Conservation (phyloP, 2,113 vertebrate species). For the Peromyscus maniculatus region DNA sequence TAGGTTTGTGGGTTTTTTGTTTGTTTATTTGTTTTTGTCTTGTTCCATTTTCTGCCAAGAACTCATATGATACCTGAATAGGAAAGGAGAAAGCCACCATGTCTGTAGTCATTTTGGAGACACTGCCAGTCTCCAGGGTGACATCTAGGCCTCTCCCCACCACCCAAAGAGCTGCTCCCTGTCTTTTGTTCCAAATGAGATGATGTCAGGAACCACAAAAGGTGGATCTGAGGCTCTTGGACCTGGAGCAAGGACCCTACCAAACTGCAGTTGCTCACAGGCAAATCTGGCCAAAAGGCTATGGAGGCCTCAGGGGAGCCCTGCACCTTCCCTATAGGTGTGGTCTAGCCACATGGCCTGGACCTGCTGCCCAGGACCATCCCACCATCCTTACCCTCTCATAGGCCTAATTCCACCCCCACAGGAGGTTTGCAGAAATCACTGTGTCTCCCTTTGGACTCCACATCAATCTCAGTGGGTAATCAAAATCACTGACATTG, state of each 20-base stretch:
- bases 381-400: not conserved
- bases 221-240: not conserved
- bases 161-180: not conserved
- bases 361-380: not conserved
- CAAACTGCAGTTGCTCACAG: not conserved
- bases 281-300: not conserved
- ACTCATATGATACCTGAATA: not conserved
- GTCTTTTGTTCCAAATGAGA: not conserved
- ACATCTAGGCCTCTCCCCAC: not conserved
- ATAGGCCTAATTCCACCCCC: not conserved
- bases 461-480: not conserved
- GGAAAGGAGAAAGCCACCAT: not conserved
- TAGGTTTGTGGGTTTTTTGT: rapidly evolving
- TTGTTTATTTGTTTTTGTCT: too few species aligned
- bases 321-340: not conserved
- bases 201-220: too few species aligned
- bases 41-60: not conserved
- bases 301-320: not conserved
- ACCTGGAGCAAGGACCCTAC: not conserved
- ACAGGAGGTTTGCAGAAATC: not conserved
- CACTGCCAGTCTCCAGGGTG: too few species aligned
- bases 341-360: not conserved
- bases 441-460: not conserved
- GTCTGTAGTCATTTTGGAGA: not conserved
- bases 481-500: not conserved